Conservation (phyloP, 2,888 invertebrate species). For the Tenthredo distinguenda region DNA sequence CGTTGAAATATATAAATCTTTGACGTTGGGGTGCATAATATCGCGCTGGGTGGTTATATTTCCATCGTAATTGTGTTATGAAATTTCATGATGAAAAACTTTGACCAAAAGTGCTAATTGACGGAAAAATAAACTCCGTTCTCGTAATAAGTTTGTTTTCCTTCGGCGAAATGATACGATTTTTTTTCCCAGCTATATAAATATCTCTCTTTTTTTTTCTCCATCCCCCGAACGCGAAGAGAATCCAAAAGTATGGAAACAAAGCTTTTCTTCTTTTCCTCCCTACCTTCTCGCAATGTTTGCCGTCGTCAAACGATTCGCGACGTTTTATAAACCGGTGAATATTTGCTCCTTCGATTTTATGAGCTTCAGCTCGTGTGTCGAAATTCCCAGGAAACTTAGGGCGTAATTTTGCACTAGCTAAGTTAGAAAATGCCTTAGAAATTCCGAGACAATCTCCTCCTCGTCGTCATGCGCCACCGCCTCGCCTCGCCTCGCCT, state of each 20-base stretch:
- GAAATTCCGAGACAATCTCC: neutral
- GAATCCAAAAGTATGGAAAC: conserved; percentile 18
- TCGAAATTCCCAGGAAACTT: neutral
- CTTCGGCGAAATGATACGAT: neutral
- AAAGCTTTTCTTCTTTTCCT: conserved; percentile 2
- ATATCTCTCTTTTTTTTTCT: neutral
- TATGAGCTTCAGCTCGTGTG: neutral
- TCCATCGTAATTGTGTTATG: neutral
- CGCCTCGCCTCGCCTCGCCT: neutral
- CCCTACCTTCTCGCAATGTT: neutral
- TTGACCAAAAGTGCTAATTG: neutral
- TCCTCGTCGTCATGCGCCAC: neutral
- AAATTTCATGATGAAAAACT: neutral
- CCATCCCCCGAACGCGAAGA: neutral
- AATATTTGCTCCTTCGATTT: conserved; percentile 17
- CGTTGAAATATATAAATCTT: neutral
- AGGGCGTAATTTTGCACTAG: neutral
- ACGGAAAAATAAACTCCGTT: neutral
- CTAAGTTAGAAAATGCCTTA: neutral
- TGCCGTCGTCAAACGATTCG: neutral
- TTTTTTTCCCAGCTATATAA: neutral
- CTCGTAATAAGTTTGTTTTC: neutral
- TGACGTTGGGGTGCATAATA: neutral
- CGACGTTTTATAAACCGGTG: conserved; percentile 23
- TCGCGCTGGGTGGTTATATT: neutral